These are phyloP conservation scores for Amblyornis subalaris DNA, from an alignment of 2,113 vertebrate species.

Conservation along the genomic window DNA sequence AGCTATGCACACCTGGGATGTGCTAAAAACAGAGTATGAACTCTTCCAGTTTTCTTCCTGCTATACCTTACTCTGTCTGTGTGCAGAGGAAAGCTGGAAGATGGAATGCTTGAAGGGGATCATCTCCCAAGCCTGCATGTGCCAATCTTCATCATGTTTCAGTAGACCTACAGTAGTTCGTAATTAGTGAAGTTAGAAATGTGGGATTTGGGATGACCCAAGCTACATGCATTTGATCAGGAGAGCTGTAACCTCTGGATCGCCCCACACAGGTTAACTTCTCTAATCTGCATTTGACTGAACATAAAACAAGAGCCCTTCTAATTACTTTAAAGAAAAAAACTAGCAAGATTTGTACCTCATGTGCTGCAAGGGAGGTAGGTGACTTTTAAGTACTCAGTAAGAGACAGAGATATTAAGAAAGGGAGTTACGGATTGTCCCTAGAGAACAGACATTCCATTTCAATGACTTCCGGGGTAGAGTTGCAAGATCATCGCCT, in stretches of 20 bases:
- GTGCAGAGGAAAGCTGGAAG: background rate
- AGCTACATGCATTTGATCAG: background rate
- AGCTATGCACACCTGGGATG: rapidly evolving
- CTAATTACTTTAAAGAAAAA: background rate
- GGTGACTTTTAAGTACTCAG: background rate
- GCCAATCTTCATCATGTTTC: background rate
- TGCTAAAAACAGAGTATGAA: background rate
- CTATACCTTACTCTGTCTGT: background rate
- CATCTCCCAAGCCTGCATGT: background rate
- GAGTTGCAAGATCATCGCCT: background rate
- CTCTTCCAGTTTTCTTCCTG: background rate
- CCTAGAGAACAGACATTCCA: background rate
- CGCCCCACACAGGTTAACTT: background rate
- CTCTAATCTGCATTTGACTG: background rate
- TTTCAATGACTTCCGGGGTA: background rate
- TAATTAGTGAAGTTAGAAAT: background rate
- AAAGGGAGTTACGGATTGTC: background rate
- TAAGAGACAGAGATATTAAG: background rate
- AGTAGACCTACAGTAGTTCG: background rate
- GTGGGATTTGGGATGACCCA: background rate
- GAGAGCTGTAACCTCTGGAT: background rate
- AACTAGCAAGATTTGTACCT: background rate
- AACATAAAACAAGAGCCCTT: background rate
- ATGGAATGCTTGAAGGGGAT: background rate
- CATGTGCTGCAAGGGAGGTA: background rate